Evolutionary conservation across 2,888 invertebrate species (phyloP).

Genomic region (Chalcis sispes): DNA sequence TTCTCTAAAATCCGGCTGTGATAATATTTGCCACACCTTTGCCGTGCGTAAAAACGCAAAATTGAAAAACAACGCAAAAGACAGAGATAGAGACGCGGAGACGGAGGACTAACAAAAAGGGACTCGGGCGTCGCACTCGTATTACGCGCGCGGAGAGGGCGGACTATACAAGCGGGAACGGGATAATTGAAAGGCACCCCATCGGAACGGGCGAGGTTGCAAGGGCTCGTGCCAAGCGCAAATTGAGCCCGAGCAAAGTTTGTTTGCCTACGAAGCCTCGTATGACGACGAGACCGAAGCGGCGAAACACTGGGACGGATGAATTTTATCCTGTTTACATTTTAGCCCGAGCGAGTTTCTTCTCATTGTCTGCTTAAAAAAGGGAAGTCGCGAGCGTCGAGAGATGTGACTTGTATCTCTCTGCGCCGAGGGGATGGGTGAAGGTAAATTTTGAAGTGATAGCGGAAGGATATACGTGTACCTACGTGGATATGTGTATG

Average conservation of each 20-base stretch:
- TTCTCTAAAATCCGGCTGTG: too few relatives aligned
- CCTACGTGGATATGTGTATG: too few relatives aligned
- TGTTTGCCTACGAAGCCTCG: conserved; percentile 59
- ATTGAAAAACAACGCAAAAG: too few relatives aligned
- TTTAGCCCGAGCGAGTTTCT: conserved; percentile 3
- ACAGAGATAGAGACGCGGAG: too few relatives aligned
- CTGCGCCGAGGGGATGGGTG: too few relatives aligned
- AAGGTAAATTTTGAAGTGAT: too few relatives aligned
- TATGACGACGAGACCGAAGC: conserved; percentile 32
- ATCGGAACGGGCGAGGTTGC: conserved; percentile 52
- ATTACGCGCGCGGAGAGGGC: conserved; percentile 56
- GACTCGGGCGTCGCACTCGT: conserved; percentile 52
- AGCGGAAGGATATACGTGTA: too few relatives aligned
- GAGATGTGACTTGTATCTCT: too few relatives aligned
- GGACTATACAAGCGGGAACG: neutral
- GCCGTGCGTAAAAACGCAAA: too few relatives aligned
- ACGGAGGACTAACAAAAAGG: too few relatives aligned
- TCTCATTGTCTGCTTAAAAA: neutral
- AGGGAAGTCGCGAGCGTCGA: too few relatives aligned
- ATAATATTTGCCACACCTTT: too few relatives aligned
- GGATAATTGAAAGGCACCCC: conserved; percentile 69
- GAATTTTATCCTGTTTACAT: conserved; percentile 55
- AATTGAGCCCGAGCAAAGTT: conserved; percentile 65
- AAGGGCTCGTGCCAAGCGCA: conserved; percentile 63
- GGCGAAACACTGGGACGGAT: conserved; percentile 18